Evolutionary conservation across 1,140 invertebrate species (phyloP).

Genomic region (Rhynchophorus ferrugineus): DNA sequence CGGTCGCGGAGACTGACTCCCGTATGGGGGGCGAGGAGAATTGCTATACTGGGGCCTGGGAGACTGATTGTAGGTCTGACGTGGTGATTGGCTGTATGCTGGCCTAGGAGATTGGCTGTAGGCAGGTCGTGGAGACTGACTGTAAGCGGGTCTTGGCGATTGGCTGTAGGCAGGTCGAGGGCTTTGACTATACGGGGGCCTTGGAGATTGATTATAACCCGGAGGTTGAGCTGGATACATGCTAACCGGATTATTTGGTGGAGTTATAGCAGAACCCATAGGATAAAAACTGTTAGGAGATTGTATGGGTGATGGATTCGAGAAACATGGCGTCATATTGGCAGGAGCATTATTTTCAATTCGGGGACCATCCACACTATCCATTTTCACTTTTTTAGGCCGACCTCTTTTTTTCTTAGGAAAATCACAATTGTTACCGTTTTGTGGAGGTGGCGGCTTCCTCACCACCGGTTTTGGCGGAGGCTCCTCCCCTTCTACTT

Average conservation of each 20-base stretch:
- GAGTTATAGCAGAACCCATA: constrained; percentile 35
- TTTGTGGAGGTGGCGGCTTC: constrained; percentile 42
- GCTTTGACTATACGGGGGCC: constrained; percentile 33
- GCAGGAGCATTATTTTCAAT: constrained; percentile 33
- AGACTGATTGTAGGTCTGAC: constrained; percentile 48
- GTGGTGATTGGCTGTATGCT: constrained; percentile 53
- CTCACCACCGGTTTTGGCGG: constrained; percentile 50
- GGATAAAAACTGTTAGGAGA: constrained; percentile 45
- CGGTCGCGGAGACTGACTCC: constrained; percentile 51
- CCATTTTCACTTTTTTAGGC: constrained; percentile 73
- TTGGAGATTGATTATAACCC: constrained; percentile 34
- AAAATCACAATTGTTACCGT: constrained; percentile 46
- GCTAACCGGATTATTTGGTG: constrained; percentile 36
- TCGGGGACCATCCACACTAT: constrained; percentile 30
- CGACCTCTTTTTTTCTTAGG: constrained; percentile 77
- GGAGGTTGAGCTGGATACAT: constrained; percentile 40
- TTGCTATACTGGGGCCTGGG: constrained; percentile 51
- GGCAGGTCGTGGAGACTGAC: constrained; percentile 28
- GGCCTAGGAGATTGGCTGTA: constrained; percentile 51
- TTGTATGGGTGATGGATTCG: constrained; percentile 45
- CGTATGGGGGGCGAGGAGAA: constrained; percentile 51
- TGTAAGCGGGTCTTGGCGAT: constrained; percentile 50
- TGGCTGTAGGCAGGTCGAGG: constrained; percentile 41
- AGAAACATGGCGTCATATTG: constrained; percentile 49
- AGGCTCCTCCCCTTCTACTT: constrained; percentile 59